Conservation (phyloP, 1,140 invertebrate species). For the Lordiphosa mommai region DNA sequence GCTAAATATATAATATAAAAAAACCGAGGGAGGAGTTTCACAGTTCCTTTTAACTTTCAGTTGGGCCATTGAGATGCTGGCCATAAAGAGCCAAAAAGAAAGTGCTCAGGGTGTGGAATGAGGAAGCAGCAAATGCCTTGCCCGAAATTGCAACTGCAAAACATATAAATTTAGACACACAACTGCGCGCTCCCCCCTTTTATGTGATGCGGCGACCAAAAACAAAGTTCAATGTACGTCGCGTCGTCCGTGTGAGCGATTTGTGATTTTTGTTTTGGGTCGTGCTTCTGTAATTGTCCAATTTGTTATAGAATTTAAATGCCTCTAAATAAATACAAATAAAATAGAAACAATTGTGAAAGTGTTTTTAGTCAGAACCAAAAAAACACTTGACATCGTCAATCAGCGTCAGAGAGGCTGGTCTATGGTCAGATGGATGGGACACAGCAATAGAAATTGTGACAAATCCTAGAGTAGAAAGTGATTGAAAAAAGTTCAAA, state of each 20-base stretch:
- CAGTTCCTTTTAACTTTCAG: neutral
- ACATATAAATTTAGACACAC: conserved; percentile 66
- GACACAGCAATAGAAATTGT: neutral
- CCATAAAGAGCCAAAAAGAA: conserved; percentile 6
- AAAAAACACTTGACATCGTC: conserved; percentile 70
- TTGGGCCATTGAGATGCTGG: neutral
- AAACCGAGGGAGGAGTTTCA: neutral
- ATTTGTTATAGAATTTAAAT: conserved; percentile 48
- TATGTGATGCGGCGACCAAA: conserved; percentile 21
- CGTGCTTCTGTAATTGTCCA: conserved; percentile 56
- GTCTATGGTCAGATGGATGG: neutral
- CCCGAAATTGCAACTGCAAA: conserved; percentile 38
- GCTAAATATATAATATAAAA: too few species aligned
- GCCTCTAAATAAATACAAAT: too few species aligned
- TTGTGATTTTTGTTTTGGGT: conserved; percentile 28
- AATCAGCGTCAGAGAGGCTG: conserved; percentile 37
- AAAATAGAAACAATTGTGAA: conserved; percentile 52
- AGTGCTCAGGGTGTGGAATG: conserved; percentile 51
- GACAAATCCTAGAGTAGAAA: too few species aligned
- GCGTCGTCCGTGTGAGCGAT: conserved; percentile 21
- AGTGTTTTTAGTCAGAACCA: conserved; percentile 43
- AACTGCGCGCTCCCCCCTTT: conserved; percentile 4
- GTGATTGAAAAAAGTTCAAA: too few species aligned
- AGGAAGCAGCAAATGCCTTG: conserved; percentile 67
- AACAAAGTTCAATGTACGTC: conserved; percentile 69